Evolutionary conservation across 2,888 invertebrate genomes (phyloP).

Genomic region (Acronicta psi): DNA sequence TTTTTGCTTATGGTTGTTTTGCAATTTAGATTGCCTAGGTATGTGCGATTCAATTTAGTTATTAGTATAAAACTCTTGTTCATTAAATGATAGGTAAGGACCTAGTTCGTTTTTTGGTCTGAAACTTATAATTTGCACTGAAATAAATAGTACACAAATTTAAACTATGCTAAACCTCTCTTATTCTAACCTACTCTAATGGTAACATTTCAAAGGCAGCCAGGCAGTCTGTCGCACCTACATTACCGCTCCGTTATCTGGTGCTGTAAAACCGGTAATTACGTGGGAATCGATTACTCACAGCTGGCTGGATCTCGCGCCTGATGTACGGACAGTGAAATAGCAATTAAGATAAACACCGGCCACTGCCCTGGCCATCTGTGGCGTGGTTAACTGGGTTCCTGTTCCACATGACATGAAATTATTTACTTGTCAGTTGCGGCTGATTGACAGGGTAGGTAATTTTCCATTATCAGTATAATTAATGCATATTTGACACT

Average conservation of each 20-base stretch:
- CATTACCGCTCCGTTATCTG: slow-evolving; percentile 49
- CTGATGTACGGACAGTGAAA: slow-evolving; percentile 63
- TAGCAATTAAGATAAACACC: slow-evolving; percentile 70
- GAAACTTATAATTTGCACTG: too few relatives aligned
- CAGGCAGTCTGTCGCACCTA: slow-evolving; percentile 68
- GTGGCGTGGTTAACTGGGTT: slow-evolving; percentile 44
- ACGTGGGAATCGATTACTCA: slow-evolving; percentile 69
- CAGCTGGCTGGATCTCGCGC: slow-evolving; percentile 54
- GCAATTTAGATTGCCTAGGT: too few relatives aligned
- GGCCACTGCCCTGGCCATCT: slow-evolving; percentile 58
- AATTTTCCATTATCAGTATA: slow-evolving; percentile 1
- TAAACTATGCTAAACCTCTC: not conserved
- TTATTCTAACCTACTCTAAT: slow-evolving; percentile 10
- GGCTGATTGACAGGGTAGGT: slow-evolving; percentile 10
- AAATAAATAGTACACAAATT: too few relatives aligned
- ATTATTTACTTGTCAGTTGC: slow-evolving; percentile 40
- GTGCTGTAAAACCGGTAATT: slow-evolving; percentile 60
- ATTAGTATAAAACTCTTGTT: too few relatives aligned
- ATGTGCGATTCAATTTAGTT: too few relatives aligned
- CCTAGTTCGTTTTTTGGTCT: too few relatives aligned
- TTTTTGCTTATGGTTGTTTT: too few relatives aligned
- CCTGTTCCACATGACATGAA: slow-evolving; percentile 30
- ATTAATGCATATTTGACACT: not conserved
- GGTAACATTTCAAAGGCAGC: slow-evolving; percentile 52
- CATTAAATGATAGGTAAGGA: too few relatives aligned